Evolutionary conservation across 2,113 vertebrate genomes (phyloP).

Genomic region (Triplophysa dalaica): DNA sequence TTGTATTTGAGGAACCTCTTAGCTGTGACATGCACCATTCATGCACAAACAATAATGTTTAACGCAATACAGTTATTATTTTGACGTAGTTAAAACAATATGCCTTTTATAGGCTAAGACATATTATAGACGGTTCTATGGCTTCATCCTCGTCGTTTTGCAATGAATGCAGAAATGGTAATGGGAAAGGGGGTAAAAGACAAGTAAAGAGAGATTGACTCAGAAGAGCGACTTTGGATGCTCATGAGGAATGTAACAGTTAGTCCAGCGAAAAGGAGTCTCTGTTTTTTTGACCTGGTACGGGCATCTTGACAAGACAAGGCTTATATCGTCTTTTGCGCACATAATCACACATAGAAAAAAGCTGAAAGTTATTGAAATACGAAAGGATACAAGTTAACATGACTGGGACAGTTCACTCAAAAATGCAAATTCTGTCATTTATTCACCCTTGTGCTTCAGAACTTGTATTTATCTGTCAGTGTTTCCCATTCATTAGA

Average conservation of each 20-base stretch:
- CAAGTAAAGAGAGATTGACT: slow-evolving; percentile 20
- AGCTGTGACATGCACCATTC: too few relatives aligned
- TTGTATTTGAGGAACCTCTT: too few relatives aligned
- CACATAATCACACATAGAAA: not conserved
- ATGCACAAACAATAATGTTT: too few relatives aligned
- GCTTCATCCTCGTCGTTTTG: not conserved
- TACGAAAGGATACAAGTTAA: too few relatives aligned
- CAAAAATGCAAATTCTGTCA: too few relatives aligned
- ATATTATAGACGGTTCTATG: not conserved
- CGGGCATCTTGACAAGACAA: slow-evolving; percentile 4
- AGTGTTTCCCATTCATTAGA: too few relatives aligned
- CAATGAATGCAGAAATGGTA: slow-evolving; percentile 10
- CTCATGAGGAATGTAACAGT: slow-evolving; percentile 71
- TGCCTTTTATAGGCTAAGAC: not conserved
- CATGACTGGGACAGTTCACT: too few relatives aligned
- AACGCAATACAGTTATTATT: too few relatives aligned
- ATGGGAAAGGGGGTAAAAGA: slow-evolving; percentile 35
- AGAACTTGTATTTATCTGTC: too few relatives aligned
- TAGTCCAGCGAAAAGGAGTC: slow-evolving; percentile 22
- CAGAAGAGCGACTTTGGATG: slow-evolving; percentile 56
- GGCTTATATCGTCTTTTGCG: not conserved
- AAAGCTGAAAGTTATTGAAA: not conserved
- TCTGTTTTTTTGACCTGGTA: not conserved
- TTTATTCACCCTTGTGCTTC: too few relatives aligned
- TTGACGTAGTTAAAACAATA: too few relatives aligned